These are phyloP conservation scores for Gymnosoma rotundatum DNA, from an alignment of 2,888 invertebrate species.

Conservation along the genomic window DNA sequence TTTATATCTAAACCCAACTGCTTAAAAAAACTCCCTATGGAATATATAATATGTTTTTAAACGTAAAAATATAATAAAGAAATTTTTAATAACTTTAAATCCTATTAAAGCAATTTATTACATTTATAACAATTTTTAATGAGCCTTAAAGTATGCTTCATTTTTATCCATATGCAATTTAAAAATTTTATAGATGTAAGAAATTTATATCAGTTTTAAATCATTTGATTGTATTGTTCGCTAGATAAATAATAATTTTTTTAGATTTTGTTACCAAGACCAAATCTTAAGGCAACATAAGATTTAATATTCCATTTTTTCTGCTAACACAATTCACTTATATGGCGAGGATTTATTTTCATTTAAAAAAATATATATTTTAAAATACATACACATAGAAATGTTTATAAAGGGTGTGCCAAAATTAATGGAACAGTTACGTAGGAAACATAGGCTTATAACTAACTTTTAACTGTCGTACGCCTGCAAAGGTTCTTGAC, in stretches of 20 bases:
- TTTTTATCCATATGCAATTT: background rate
- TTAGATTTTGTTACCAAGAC: conserved; percentile 3
- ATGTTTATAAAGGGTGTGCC: background rate
- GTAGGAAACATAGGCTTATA: no score
- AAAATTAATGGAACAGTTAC: no score
- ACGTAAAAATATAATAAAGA: background rate
- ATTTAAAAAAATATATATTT: background rate
- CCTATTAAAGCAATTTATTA: background rate
- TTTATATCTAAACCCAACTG: no score
- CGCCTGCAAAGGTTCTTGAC: no score
- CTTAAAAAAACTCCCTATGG: background rate
- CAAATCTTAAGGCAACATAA: conserved; percentile 30
- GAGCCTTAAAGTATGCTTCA: conserved; percentile 15
- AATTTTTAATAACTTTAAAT: background rate
- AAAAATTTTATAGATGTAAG: background rate
- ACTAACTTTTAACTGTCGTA: no score
- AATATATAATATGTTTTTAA: background rate
- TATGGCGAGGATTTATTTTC: background rate
- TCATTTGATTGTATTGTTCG: conserved; percentile 43
- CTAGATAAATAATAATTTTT: background rate
- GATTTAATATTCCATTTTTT: conserved; percentile 8
- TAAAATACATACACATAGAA: background rate
- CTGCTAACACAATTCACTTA: background rate
- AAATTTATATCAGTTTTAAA: conserved; percentile 28
- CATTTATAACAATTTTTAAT: background rate